These are phyloP conservation scores for Montipora capitata DNA, from an alignment of 92 coral and sea anemone species.

Conservation along the genomic window DNA sequence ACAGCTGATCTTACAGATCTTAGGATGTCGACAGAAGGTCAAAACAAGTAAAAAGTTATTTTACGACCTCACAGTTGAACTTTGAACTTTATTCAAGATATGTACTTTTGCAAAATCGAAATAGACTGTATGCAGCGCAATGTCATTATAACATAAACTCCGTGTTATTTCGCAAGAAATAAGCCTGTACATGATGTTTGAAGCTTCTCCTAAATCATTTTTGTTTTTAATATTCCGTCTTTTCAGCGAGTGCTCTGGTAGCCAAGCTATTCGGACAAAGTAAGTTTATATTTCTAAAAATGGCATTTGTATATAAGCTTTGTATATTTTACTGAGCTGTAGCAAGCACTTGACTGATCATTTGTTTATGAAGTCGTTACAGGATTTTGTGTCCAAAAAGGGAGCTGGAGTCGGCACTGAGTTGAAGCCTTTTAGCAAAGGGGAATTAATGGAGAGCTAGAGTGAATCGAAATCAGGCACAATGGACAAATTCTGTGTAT, in stretches of 20 bases:
- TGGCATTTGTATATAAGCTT: not conserved
- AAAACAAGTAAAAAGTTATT: constrained; percentile 11
- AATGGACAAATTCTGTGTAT: constrained; percentile 7
- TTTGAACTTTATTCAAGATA: constrained; percentile 1
- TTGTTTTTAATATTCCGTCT: not conserved
- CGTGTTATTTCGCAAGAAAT: too few species aligned
- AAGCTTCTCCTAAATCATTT: not conserved
- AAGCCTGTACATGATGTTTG: not conserved
- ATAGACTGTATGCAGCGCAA: not conserved
- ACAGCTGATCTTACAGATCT: not conserved
- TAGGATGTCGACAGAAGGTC: not conserved
- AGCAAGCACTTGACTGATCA: not conserved
- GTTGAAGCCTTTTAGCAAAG: not conserved
- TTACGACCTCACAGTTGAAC: not conserved
- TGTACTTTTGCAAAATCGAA: not conserved
- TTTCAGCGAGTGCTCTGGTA: constrained; percentile 14
- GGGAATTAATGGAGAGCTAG: constrained; percentile 10
- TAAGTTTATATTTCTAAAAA: constrained; percentile 17
- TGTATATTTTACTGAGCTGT: too few species aligned
- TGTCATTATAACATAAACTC: not conserved
- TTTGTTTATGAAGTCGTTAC: not conserved
- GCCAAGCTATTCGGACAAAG: constrained; percentile 6
- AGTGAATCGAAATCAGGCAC: constrained; percentile 9
- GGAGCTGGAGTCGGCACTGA: not conserved
- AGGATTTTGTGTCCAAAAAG: not conserved